Base-by-base conservation (phyloP, 2,113 vertebrate species). In the Dromas ardeola region DNA sequence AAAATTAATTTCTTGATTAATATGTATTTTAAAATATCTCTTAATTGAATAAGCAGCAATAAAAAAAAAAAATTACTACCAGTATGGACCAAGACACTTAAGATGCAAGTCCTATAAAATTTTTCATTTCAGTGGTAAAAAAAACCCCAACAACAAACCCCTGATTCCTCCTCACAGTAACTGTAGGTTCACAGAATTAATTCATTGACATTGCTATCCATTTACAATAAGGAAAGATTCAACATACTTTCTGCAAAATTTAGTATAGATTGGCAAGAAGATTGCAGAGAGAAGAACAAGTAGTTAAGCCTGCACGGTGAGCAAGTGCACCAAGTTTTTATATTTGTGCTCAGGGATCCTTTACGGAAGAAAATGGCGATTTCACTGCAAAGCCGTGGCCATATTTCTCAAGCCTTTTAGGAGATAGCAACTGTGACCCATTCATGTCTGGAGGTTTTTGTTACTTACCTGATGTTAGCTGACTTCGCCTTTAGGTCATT, bases 401-500 rank as follows among this genome's bases (percentile, higher is more conserved):
- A 8, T 40, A 70, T 50, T 82, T 73, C 12, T 76, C 32, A 56
- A 84, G 42, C 11, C 27, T 71, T 52, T 62, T 9, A 59, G 30
- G 70, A 79, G 45, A 53, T 17, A 55, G n/a, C 11, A 59, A 20
- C 20, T 13, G n/a, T 38, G 23, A 6, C 15, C 49, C 59, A 65
- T 43, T 84, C 43, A 49, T 4, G 21, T 29, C 53, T 43, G 56
- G 32, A 81, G 5, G 8, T 18, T 81, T 63, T 62, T 10, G 11
- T 21, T 58, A 40, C 98, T 98, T 81, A 99, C 99, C 99, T 98
- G 97, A 99, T 99, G 90, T 98, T 99, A 74, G 99, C 98, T 5
- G 99, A 99, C 91, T 99, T 99, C 2, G 98, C 96, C 97, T 99
- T 99, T 86, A 99, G 98, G 88, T 99, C 99, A 12, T 98, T 99